A percentile compares a stretch with the other conserved stretches of the same genome.
Evolutionary conservation across 2,113 vertebrate species (phyloP).

Genomic region (Burhinus bistriatus): DNA sequence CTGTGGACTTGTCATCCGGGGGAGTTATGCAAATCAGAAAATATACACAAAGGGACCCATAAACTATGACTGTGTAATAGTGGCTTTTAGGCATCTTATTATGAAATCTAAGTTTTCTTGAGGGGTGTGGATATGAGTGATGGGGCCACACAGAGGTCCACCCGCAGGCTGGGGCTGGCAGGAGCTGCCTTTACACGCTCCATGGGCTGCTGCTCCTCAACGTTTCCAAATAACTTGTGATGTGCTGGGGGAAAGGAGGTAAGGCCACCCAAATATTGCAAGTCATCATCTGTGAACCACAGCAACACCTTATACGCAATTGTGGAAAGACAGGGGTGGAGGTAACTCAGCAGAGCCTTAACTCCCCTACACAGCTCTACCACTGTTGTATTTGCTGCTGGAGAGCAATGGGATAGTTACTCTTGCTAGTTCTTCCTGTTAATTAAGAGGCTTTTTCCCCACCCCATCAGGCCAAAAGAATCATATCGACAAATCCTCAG

Average conservation of each 20-base stretch:
- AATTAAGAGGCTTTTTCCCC: not conserved
- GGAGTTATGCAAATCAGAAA: not conserved
- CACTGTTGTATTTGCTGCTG: not conserved
- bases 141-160: not conserved
- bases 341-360: not conserved
- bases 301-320: not conserved
- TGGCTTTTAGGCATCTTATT: not conserved
- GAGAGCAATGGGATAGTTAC: not conserved
- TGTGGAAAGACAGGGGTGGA: not conserved
- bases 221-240: not conserved
- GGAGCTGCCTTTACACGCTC: not conserved
- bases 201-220: not conserved
- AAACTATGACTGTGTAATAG: not conserved
- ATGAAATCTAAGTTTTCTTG: not conserved
- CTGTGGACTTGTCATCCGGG: not conserved
- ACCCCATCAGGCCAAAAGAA: not conserved
- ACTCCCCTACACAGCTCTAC: accelerated
- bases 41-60: not conserved
- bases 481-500: not conserved
- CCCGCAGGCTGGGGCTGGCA: not conserved
- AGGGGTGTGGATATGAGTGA: accelerated
- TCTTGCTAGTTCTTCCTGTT: not conserved
- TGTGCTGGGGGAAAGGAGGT: not conserved
- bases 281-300: not conserved
- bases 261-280: not conserved